A percentile compares a stretch with the other conserved stretches of the same genome.
These are phyloP conservation scores for Suricata suricatta DNA, from an alignment of 2,113 vertebrate genomes.

Conservation along the genomic window DNA sequence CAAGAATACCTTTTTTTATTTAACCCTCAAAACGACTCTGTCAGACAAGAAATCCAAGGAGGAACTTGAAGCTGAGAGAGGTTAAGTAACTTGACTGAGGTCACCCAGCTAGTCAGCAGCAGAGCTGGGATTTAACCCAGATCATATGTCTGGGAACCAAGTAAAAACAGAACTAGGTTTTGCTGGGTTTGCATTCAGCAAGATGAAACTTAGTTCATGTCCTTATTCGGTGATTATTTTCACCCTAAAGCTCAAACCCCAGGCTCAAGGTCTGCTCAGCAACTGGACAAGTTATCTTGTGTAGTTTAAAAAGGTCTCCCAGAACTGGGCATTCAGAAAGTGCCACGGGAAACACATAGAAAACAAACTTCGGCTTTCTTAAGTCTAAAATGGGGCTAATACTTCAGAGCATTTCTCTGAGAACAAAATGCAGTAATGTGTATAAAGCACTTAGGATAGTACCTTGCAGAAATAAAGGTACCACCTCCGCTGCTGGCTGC, in stretches of 20 bases:
- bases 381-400: background rate
- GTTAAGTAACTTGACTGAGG: conserved; percentile 41
- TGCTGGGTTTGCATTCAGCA: background rate
- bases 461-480: background rate
- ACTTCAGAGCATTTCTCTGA: background rate
- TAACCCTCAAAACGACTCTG: conserved; percentile 35
- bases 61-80: conserved; percentile 43
- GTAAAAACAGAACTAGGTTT: conserved; percentile 39
- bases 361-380: background rate
- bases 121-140: conserved; percentile 45
- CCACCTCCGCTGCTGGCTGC: background rate
- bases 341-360: background rate
- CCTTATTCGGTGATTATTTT: conserved; percentile 36
- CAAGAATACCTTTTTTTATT: background rate
- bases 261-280: conserved; percentile 35
- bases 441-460: background rate
- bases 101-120: conserved; percentile 21
- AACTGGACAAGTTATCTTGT: background rate
- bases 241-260: background rate
- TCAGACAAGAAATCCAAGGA: conserved; percentile 55
- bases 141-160: conserved; percentile 47
- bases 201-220: background rate
- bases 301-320: background rate
- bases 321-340: background rate
- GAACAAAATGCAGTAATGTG: background rate